Conservation (phyloP, 2,797 vertebrate species). For the Alcedo quadribrachys region DNA sequence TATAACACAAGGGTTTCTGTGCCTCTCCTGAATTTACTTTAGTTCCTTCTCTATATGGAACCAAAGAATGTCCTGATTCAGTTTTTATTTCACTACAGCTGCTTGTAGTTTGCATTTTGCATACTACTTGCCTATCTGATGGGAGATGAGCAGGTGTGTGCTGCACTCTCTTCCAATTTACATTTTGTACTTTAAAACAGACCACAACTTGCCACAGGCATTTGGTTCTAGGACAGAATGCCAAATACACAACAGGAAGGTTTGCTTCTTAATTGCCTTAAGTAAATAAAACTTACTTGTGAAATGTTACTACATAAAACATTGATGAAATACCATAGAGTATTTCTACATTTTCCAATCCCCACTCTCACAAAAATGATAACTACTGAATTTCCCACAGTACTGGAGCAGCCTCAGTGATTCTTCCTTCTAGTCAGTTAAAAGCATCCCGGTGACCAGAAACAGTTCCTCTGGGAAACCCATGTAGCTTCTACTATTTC, state of each 20-base stretch:
- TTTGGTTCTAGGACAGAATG: conserved; percentile 40
- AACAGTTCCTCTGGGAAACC: neutral
- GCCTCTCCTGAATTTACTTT: neutral
- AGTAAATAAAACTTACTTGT: conserved; percentile 61
- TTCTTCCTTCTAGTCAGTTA: neutral
- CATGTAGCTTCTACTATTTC: neutral
- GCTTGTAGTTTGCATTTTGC: conserved; percentile 24
- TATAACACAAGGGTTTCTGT: neutral
- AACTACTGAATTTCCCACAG: neutral
- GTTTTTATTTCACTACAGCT: neutral
- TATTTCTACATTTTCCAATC: conserved; percentile 46
- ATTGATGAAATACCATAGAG: conserved; percentile 38
- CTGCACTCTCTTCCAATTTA: conserved; percentile 24
- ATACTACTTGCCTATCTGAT: conserved; percentile 47
- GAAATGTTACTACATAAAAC: conserved; percentile 67
- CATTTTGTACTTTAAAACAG: conserved; percentile 50
- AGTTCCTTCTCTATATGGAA: neutral
- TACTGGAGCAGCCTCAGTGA: neutral
- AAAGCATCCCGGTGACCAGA: neutral
- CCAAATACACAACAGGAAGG: conserved; percentile 55
- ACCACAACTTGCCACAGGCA: conserved; percentile 44
- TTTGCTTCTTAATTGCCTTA: conserved; percentile 60
- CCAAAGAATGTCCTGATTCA: neutral
- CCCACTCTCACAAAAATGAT: neutral
- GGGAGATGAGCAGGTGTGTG: conserved; percentile 57